A percentile compares a stretch with the other conserved stretches of the same genome.
phyloP scores from a whole-genome alignment of 1,140 invertebrate species.

The Trichomalopsis sarcophagae region DNA sequence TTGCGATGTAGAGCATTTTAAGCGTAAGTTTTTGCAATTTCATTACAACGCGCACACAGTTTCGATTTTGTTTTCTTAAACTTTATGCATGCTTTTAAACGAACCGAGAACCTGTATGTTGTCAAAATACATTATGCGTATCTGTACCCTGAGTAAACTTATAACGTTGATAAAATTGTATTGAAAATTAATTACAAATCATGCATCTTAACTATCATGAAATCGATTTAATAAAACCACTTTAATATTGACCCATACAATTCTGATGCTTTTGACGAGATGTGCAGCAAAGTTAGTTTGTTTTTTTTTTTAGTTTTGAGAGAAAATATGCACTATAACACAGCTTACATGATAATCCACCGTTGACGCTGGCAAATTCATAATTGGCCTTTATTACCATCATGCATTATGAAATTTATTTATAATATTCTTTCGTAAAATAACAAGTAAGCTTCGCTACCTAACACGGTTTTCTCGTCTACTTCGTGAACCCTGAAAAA shows the following conservation, averaged over 20 bases:
- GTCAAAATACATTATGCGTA: conserved; percentile 6
- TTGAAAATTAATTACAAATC: not conserved
- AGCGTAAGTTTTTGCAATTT: conserved; percentile 19
- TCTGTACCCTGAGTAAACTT: conserved; percentile 38
- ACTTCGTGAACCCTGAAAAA: conserved; percentile 83
- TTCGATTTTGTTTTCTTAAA: not conserved
- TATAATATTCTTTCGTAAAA: conserved; percentile 95
- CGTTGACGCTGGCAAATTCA: not conserved
- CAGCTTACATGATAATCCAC: conserved; percentile 9
- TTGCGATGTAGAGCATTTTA: conserved; percentile 6
- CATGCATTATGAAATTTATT: conserved; percentile 52
- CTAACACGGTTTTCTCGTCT: conserved; percentile 86
- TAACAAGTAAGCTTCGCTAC: conserved; percentile 94
- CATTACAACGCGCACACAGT: conserved; percentile 8
- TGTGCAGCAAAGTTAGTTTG: not conserved
- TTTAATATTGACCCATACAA: conserved; percentile 9
- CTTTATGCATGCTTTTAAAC: not conserved
- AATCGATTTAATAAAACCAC: conserved; percentile 30
- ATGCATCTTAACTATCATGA: not conserved
- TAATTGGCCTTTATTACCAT: conserved; percentile 24
- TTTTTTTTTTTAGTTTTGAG: conserved; percentile 11
- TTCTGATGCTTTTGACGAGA: conserved; percentile 20
- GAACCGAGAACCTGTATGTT: conserved; percentile 3
- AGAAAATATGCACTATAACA: conserved; percentile 30
- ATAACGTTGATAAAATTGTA: not conserved